Conservation (phyloP, 2,888 invertebrate genomes). For the Neoitamus cyanurus region DNA sequence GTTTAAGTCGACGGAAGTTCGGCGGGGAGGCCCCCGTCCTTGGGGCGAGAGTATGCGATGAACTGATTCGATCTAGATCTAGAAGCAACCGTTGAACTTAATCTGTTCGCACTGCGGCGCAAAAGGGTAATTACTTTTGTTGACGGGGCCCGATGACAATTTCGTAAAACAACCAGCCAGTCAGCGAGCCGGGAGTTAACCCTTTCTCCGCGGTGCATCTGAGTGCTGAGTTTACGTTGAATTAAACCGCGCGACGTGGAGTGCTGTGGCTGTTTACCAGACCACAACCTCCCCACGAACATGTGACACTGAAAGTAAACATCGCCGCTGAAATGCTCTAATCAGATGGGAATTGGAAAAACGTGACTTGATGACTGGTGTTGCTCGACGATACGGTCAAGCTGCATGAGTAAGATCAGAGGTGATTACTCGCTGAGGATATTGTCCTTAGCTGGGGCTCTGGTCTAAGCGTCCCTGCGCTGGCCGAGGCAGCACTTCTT, state of each 20-base stretch:
- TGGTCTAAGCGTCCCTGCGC: not conserved
- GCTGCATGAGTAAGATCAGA: constrained; percentile 25
- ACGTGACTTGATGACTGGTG: constrained; percentile 28
- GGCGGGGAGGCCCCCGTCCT: not conserved
- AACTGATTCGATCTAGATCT: not conserved
- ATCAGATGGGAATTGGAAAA: constrained; percentile 38
- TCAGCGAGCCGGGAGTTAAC: not conserved
- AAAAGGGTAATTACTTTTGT: constrained; percentile 22
- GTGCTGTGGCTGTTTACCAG: not conserved
- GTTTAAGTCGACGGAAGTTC: constrained; percentile 12
- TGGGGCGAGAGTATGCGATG: not conserved
- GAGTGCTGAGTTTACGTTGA: not conserved
- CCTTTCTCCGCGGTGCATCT: not conserved
- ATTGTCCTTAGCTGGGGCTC: not conserved
- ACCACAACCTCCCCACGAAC: not conserved
- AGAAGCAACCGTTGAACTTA: not conserved
- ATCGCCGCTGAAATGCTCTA: constrained; percentile 11
- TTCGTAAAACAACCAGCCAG: not conserved
- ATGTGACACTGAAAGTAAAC: constrained; percentile 24
- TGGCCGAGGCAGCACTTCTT: not conserved
- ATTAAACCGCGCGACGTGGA: not conserved
- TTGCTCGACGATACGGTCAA: constrained; percentile 9
- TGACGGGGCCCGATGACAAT: constrained; percentile 15
- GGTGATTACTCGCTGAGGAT: constrained; percentile 16
- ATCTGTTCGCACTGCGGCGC: not conserved